phyloP scores from a whole-genome alignment of 2,797 vertebrate genomes.

The Dermochelys coriacea region DNA sequence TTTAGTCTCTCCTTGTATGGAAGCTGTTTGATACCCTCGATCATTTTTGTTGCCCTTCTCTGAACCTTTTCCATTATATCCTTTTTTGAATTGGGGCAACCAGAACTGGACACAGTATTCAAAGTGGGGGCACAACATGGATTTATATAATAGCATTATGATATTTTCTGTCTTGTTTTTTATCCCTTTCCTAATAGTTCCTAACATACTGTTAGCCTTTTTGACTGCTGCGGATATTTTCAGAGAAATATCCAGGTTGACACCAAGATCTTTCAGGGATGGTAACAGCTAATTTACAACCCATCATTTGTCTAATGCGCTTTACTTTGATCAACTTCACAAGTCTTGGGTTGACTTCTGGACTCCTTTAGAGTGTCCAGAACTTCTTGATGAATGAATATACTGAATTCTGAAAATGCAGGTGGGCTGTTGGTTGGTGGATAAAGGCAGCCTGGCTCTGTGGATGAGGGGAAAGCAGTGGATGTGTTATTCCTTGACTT shows the following conservation, averaged over 20 bases:
- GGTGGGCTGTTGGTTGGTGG: background rate
- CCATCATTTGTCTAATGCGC: background rate
- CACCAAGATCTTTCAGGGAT: background rate
- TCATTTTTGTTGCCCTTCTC: background rate
- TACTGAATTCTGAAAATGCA: background rate
- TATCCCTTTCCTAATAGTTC: background rate
- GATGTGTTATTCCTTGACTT: too few relatives aligned
- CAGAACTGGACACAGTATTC: background rate
- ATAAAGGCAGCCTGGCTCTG: background rate
- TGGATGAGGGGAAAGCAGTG: too few relatives aligned
- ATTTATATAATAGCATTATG: background rate
- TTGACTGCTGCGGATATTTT: background rate
- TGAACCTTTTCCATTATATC: background rate
- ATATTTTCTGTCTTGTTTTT: background rate
- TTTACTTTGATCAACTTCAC: background rate
- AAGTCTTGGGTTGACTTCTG: background rate
- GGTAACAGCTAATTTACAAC: background rate
- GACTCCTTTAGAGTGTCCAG: background rate
- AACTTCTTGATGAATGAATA: background rate
- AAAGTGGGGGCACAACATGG: background rate
- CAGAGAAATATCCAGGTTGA: background rate
- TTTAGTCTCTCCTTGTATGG: background rate
- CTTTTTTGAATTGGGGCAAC: background rate
- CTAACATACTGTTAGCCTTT: background rate
- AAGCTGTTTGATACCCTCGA: background rate